A percentile compares a stretch with the other conserved stretches of the same genome.
These are phyloP conservation scores for Tetropium fuscum DNA, from an alignment of 2,888 invertebrate genomes.

Conservation along the genomic window DNA sequence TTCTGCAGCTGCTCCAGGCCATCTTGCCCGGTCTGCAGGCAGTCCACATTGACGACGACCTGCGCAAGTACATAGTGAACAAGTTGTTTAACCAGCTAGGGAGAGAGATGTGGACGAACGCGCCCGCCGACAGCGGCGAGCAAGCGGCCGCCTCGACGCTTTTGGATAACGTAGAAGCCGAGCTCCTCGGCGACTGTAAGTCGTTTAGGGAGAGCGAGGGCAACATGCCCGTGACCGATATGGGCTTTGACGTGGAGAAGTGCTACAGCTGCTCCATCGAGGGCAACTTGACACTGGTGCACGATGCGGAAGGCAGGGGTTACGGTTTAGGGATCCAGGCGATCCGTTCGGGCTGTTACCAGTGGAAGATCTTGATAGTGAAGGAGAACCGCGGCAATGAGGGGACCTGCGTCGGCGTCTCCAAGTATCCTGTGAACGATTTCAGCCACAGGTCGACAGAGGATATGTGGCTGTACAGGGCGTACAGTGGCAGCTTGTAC, in stretches of 20 bases:
- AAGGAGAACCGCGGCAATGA: conserved; percentile 76
- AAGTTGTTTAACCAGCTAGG: conserved; percentile 69
- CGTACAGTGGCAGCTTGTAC: conserved; percentile 74
- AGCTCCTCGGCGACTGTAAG: conserved; percentile 27
- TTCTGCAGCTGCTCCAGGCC: conserved; percentile 68
- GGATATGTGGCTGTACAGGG: conserved; percentile 64
- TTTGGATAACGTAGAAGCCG: conserved; percentile 17
- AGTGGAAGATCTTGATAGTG: conserved; percentile 75
- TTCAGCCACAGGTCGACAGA: conserved; percentile 72
- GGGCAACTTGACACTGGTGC: conserved; percentile 69
- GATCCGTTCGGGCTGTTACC: conserved; percentile 71
- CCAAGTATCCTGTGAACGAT: conserved; percentile 71
- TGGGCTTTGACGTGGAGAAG: conserved; percentile 72
- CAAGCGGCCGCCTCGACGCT: conserved; percentile 11
- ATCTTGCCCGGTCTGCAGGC: conserved; percentile 65
- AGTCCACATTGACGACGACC: conserved; percentile 60
- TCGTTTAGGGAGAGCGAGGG: conserved; percentile 57
- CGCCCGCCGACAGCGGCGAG: conserved; percentile 8
- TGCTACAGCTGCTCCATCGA: conserved; percentile 71
- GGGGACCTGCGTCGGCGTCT: conserved; percentile 73
- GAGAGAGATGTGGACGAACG: conserved; percentile 67
- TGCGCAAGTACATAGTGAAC: conserved; percentile 67
- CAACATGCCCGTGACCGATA: conserved; percentile 65
- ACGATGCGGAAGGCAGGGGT: conserved; percentile 72
- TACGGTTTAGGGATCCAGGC: conserved; percentile 71